Percentiles rank a stretch among this genome's conserved stretches.
Conservation (phyloP, 2,113 vertebrate genomes). For the Cervus canadensis region DNA sequence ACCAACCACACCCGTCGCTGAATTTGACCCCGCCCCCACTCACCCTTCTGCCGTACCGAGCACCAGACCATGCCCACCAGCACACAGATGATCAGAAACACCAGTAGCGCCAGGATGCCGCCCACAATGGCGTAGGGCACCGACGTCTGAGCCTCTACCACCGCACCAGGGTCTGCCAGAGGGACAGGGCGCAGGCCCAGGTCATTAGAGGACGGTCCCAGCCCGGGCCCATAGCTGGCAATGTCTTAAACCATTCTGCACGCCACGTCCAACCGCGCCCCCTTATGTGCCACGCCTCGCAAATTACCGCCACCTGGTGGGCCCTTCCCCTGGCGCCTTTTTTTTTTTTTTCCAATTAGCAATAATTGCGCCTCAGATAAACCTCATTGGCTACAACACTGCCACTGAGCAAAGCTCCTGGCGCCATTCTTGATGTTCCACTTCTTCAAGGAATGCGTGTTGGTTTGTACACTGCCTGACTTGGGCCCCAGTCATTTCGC, state of each 20-base stretch:
- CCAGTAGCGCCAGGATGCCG: constrained; percentile 90
- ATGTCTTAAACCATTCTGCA: background rate
- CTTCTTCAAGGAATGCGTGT: background rate
- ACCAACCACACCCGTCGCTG: background rate
- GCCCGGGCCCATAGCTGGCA: background rate
- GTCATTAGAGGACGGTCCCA: background rate
- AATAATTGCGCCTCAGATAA: background rate
- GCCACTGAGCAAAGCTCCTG: background rate
- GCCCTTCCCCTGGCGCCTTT: background rate
- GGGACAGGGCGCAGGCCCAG: background rate
- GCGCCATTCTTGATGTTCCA: background rate
- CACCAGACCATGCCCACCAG: constrained; percentile 94
- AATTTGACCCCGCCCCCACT: constrained; percentile 43
- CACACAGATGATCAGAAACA: constrained; percentile 92
- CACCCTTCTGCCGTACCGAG: constrained; percentile 94
- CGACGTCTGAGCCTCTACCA: constrained; percentile 91
- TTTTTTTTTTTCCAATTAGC: background rate
- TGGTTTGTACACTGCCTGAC: background rate
- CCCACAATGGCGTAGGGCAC: constrained; percentile 93
- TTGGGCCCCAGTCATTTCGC: background rate
- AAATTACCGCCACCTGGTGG: background rate
- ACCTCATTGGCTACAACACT: background rate
- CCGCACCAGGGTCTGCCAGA: constrained; percentile 88
- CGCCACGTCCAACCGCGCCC: background rate
- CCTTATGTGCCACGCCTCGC: background rate